These are phyloP conservation scores for Cerastis leucographa DNA, from an alignment of 2,888 invertebrate genomes.

Conservation along the genomic window DNA sequence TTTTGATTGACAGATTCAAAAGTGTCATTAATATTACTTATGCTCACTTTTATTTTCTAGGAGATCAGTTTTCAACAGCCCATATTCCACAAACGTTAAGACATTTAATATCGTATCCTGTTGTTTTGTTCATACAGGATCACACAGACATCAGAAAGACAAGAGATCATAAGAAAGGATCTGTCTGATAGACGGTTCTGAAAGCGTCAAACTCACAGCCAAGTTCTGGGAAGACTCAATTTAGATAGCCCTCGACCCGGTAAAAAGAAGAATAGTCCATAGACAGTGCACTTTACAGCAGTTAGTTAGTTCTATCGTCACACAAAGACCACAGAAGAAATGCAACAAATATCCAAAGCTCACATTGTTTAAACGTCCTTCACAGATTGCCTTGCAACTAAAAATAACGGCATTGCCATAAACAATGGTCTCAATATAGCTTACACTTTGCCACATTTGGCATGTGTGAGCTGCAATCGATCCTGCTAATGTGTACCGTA, in stretches of 20 bases:
- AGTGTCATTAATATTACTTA: neutral
- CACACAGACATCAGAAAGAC: too few species aligned
- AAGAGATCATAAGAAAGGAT: too few species aligned
- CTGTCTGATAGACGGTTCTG: neutral
- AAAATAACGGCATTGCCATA: constrained; percentile 44
- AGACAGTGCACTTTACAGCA: neutral
- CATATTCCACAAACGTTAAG: neutral
- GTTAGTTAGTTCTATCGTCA: neutral
- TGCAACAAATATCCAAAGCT: neutral
- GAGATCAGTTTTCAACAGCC: neutral
- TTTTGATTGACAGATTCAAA: neutral
- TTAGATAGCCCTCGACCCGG: neutral
- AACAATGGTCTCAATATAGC: constrained; percentile 41
- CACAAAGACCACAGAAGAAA: neutral
- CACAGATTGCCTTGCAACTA: constrained; percentile 17
- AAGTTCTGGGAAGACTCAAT: neutral
- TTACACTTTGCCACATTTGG: constrained; percentile 36
- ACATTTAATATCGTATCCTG: neutral
- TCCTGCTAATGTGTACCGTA: constrained; percentile 22
- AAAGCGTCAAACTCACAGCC: neutral
- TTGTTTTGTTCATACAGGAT: too few species aligned
- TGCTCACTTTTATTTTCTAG: neutral
- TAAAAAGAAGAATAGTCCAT: neutral
- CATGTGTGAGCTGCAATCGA: constrained; percentile 39
- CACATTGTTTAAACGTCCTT: constrained; percentile 44